Conservation (phyloP, 2,797 vertebrate genomes). For the Spinus olivaceus region DNA sequence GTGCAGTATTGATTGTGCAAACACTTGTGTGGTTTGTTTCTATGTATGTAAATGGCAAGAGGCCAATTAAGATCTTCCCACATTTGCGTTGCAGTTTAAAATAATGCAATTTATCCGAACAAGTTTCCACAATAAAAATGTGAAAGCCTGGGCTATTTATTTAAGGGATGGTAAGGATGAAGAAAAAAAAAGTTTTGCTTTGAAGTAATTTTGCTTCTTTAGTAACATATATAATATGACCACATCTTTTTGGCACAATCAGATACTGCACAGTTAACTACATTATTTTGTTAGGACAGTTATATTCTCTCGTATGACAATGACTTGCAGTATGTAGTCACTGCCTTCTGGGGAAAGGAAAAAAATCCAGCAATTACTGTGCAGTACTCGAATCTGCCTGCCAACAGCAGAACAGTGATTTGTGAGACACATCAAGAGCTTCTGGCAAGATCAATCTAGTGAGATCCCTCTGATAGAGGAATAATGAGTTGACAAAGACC, state of each 20-base stretch:
- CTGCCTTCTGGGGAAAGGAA: slow-evolving; percentile 64
- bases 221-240: background rate
- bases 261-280: slow-evolving; percentile 34
- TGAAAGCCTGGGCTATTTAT: background rate
- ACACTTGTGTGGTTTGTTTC: background rate
- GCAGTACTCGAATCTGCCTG: slow-evolving; percentile 78
- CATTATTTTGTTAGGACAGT: slow-evolving; percentile 64
- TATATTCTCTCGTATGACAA: slow-evolving; percentile 73
- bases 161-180: background rate
- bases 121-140: background rate
- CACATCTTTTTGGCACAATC: slow-evolving; percentile 46
- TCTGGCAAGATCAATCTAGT: slow-evolving; percentile 81
- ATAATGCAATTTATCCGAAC: background rate
- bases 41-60: background rate
- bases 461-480: slow-evolving; percentile 80
- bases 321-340: slow-evolving; percentile 70
- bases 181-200: background rate
- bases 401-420: slow-evolving; percentile 81
- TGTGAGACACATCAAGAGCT: slow-evolving; percentile 80
- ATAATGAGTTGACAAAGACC: slow-evolving; percentile 83
- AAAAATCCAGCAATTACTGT: slow-evolving; percentile 77
- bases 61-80: background rate
- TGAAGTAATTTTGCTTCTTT: slow-evolving; percentile 33
- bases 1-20: background rate
- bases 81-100: background rate